Percentiles rank a stretch among this genome's conserved stretches.
Conservation (phyloP, 2,113 vertebrate species). For the Scatophagus argus region DNA sequence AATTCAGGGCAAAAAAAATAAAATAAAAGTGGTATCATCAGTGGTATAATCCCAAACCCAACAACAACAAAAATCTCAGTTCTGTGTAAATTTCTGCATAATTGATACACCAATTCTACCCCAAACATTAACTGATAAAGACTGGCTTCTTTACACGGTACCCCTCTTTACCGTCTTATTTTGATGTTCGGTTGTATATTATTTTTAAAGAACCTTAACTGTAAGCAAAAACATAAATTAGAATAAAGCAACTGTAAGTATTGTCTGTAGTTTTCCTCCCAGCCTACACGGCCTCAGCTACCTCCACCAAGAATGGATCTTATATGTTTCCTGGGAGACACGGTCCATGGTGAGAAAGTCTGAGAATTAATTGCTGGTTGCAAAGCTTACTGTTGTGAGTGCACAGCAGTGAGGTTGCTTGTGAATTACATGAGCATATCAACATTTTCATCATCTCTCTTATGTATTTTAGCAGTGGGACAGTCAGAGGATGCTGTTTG, state of each 20-base stretch:
- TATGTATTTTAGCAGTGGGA: background rate
- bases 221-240: too few species aligned
- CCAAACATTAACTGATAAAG: background rate
- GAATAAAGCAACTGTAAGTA: too few species aligned
- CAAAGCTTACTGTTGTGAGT: background rate
- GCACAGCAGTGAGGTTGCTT: background rate
- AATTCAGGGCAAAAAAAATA: background rate
- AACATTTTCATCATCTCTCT: background rate
- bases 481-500: background rate
- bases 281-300: too few species aligned
- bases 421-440: background rate
- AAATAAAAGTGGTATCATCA: too few species aligned
- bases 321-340: background rate
- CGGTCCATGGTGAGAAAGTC: background rate
- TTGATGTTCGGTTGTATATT: too few species aligned
- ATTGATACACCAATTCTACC: background rate
- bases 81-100: background rate
- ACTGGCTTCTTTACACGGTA: background rate
- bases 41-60: too few species aligned
- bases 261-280: too few species aligned
- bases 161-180: background rate
- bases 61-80: too few species aligned
- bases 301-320: background rate
- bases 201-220: background rate
- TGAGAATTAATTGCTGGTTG: background rate